Conservation (phyloP, 2,797 vertebrate species). For the Poecilia wingei region DNA sequence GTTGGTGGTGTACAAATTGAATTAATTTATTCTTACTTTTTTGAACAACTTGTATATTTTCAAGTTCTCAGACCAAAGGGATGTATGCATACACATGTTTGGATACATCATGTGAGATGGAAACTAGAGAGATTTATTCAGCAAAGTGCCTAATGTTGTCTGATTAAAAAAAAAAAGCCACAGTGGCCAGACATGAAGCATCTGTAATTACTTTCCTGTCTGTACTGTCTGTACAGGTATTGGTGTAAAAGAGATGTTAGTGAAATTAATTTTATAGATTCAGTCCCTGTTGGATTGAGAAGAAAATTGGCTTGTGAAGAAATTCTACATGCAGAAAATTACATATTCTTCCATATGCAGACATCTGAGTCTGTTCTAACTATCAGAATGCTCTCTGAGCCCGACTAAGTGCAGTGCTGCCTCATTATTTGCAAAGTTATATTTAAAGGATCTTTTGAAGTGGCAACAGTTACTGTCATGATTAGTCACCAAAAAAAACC, state of each 20-base stretch:
- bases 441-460: background rate
- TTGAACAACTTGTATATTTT: background rate
- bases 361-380: background rate
- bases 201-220: background rate
- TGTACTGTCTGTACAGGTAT: background rate
- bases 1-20: background rate
- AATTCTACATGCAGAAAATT: background rate
- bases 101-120: background rate
- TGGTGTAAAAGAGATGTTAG: background rate
- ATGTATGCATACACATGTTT: background rate
- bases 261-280: background rate
- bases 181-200: background rate
- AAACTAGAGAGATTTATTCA: background rate
- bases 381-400: background rate
- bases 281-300: background rate
- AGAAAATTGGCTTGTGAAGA: background rate
- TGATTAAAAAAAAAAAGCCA: background rate
- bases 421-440: background rate
- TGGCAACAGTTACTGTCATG: background rate
- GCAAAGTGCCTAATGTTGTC: background rate
- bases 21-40: background rate
- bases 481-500: background rate
- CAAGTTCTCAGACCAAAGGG: background rate
- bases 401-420: background rate
- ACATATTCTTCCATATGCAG: background rate